These are phyloP conservation scores for Ailuropoda melanoleuca DNA, from an alignment of 2,113 vertebrate genomes.

Conservation along the genomic window DNA sequence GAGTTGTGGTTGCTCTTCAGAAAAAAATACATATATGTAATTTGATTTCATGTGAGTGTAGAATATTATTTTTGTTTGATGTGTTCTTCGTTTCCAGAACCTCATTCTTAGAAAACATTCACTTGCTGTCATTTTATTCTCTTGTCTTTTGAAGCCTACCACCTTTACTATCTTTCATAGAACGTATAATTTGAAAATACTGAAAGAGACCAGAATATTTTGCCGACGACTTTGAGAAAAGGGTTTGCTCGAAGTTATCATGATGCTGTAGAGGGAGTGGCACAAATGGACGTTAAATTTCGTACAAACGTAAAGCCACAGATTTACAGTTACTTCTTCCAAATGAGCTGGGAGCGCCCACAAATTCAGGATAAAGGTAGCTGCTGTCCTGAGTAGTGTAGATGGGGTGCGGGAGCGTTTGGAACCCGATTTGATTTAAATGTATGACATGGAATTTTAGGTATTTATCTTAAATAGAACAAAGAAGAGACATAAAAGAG, in stretches of 20 bases:
- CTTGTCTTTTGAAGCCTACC: not conserved
- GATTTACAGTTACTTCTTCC: not conserved
- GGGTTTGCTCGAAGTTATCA: slow-evolving; percentile 36
- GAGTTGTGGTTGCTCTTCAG: slow-evolving; percentile 55
- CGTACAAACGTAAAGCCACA: not conserved
- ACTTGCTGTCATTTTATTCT: not conserved
- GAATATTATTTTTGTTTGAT: slow-evolving; percentile 59
- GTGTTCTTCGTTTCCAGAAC: slow-evolving; percentile 41
- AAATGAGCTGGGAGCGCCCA: not conserved
- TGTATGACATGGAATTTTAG: not conserved
- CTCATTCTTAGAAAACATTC: slow-evolving; percentile 46
- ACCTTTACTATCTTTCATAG: slow-evolving; percentile 5
- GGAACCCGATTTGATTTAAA: not conserved
- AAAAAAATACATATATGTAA: not conserved
- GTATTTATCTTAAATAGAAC: slow-evolving; percentile 19
- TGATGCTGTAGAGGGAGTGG: slow-evolving; percentile 10
- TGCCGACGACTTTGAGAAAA: slow-evolving; percentile 19
- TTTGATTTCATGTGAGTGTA: slow-evolving; percentile 48
- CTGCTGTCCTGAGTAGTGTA: not conserved
- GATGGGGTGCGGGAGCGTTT: not conserved
- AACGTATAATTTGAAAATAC: slow-evolving; percentile 41
- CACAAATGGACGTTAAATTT: slow-evolving; percentile 35
- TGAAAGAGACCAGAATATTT: slow-evolving; percentile 36
- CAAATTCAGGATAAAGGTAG: not conserved
- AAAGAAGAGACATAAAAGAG: slow-evolving; percentile 1